Conservation (phyloP, 2,113 vertebrate species). For the Malurus cyaneus region DNA sequence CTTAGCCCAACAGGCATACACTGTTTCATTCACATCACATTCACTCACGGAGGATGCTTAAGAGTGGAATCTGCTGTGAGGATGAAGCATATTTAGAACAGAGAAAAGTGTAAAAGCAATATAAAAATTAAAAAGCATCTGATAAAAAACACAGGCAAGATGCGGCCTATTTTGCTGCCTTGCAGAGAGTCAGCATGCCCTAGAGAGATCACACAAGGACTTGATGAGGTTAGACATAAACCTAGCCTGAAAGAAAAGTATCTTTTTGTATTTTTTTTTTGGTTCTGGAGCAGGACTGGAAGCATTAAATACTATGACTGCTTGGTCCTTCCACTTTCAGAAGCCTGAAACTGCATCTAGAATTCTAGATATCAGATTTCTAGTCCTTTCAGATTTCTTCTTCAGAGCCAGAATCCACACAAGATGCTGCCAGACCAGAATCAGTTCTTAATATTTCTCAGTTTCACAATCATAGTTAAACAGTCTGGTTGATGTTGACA, state of each 20-base stretch:
- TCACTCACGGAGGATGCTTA: background rate
- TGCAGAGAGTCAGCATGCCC: background rate
- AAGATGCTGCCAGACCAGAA: background rate
- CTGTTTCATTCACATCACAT: background rate
- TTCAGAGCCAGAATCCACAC: background rate
- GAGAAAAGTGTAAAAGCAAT: background rate
- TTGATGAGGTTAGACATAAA: background rate
- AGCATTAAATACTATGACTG: background rate
- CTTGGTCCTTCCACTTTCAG: background rate
- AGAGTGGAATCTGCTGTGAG: background rate
- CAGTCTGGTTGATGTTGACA: background rate
- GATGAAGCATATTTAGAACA: background rate
- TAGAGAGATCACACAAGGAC: background rate
- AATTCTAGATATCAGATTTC: background rate
- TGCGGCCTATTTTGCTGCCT: background rate
- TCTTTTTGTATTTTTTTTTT: background rate
- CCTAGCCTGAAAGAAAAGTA: background rate
- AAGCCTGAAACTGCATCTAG: background rate
- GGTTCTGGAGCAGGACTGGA: background rate
- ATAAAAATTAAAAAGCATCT: no score
- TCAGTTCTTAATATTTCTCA: background rate
- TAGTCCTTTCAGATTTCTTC: background rate
- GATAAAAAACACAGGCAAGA: background rate
- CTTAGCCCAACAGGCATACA: background rate
- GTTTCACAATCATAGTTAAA: background rate